Base-by-base conservation (phyloP, 2,113 vertebrate species). In the Uropsilus gracilis region DNA sequence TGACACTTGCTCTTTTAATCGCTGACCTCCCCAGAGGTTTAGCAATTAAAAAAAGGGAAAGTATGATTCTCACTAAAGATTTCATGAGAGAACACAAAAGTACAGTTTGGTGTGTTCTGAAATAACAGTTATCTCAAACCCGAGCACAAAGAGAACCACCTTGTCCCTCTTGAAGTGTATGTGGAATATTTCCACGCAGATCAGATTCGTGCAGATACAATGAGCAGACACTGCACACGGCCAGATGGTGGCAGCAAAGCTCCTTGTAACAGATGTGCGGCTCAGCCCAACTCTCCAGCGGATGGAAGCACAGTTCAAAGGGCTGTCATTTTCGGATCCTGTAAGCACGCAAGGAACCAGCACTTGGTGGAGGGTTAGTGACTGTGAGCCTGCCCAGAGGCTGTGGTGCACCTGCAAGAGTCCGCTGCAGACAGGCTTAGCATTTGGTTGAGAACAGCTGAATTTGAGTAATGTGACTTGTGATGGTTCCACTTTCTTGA, bases 191-290 rank as follows among this genome's bases (percentile, higher is more conserved):
- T n/a, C n/a, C n/a, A n/a, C n/a, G n/a, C n/a, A n/a, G n/a, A n/a
- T n/a, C n/a, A n/a, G n/a, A n/a, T n/a, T n/a, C n/a, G n/a, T n/a
- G n/a, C n/a, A n/a, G n/a, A n/a, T n/a, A n/a, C n/a, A n/a, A n/a
- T n/a, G n/a, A n/a, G 2, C 2, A 32, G 22, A 12, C 16, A 22
- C 42, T 69, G 8, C 6, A 11, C 50, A 6, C 0, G 0, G 34
- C 91, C 93, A 86, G 95, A 86, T 95, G 89, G 42, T 44, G 94
- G 95, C 80, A 32, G 86, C 44, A 80, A 50, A 69, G 17, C 3
- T 8, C 91, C 37, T 30, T 7, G 64, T 13, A 34, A n/a, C 0
- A 16, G 8, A 26, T 18, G n/a, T 26, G n/a, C 24, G 0, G 4
- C 3, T 34, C 2, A 4, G 8, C 4, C 2, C 0, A 8, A 1